Conservation (phyloP, 2,888 invertebrate species). For the Drosophila nigritarsus region DNA sequence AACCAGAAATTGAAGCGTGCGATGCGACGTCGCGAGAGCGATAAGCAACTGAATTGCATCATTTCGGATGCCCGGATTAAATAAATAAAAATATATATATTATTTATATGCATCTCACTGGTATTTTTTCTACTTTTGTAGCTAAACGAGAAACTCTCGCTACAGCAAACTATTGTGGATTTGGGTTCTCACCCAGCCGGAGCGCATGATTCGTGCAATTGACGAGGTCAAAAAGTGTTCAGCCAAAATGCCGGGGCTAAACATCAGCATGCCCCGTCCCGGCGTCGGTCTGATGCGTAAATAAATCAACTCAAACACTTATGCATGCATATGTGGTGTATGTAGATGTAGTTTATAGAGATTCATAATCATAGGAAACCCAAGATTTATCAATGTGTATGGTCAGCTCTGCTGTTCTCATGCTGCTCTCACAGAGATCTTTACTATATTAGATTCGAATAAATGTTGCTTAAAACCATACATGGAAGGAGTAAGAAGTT, state of each 20-base stretch:
- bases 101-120: not conserved
- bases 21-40: slow-evolving; percentile 71
- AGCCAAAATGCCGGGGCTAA: slow-evolving; percentile 71
- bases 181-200: slow-evolving; percentile 84
- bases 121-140: slow-evolving; percentile 31
- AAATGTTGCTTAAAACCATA: too few species aligned
- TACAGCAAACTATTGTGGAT: slow-evolving; percentile 83
- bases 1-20: slow-evolving; percentile 82
- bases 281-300: slow-evolving; percentile 62
- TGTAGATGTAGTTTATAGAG: not conserved
- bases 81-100: not conserved
- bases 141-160: slow-evolving; percentile 79
- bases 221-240: slow-evolving; percentile 82
- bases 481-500: too few species aligned
- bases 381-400: not conserved
- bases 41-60: slow-evolving; percentile 75
- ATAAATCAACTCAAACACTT: slow-evolving; percentile 28
- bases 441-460: too few species aligned
- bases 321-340: not conserved
- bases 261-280: slow-evolving; percentile 47
- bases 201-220: slow-evolving; percentile 81
- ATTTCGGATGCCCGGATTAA: slow-evolving; percentile 80
- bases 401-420: too few species aligned
- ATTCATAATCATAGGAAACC: not conserved
- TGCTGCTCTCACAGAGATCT: too few species aligned